Evolutionary conservation across 2,888 invertebrate genomes (phyloP).

Genomic region (Meteorus cinctellus): DNA sequence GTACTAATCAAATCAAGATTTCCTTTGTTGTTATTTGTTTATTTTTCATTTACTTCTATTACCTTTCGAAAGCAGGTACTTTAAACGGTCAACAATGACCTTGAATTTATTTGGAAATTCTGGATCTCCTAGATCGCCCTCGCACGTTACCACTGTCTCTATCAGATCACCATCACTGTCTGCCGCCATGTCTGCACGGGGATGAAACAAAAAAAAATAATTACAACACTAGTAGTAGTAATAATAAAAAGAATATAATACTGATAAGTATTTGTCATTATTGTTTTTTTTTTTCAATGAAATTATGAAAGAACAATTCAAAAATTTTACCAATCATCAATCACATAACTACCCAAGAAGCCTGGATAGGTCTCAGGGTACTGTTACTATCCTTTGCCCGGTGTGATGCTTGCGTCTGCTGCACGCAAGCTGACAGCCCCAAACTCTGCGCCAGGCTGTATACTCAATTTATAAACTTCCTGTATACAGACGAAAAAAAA

Average conservation of each 20-base stretch:
- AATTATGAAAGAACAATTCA: slow-evolving; percentile 60
- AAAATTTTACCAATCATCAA: slow-evolving; percentile 73
- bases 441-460: slow-evolving; percentile 65
- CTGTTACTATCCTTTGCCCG: slow-evolving; percentile 60
- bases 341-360: slow-evolving; percentile 73
- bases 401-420: slow-evolving; percentile 60
- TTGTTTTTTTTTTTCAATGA: no score
- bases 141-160: slow-evolving; percentile 90
- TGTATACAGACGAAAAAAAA: slow-evolving; percentile 27
- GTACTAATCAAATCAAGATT: background rate
- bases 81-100: slow-evolving; percentile 84
- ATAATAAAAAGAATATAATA: slow-evolving; percentile 61
- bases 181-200: slow-evolving; percentile 82
- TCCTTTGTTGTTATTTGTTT: background rate
- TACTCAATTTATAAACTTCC: slow-evolving; percentile 55
- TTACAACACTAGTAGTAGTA: slow-evolving; percentile 73
- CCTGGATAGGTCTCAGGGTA: slow-evolving; percentile 69
- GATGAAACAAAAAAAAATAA: slow-evolving; percentile 35
- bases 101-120: slow-evolving; percentile 88
- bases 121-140: slow-evolving; percentile 92
- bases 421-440: slow-evolving; percentile 63
- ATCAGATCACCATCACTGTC: slow-evolving; percentile 86
- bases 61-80: slow-evolving; percentile 86
- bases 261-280: no score
- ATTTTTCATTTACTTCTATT: slow-evolving; percentile 7